Evolutionary conservation across 2,888 invertebrate genomes (phyloP), one percentile per base, ranked within the genome.

Genomic region (Ectemnius continuus): DNA sequence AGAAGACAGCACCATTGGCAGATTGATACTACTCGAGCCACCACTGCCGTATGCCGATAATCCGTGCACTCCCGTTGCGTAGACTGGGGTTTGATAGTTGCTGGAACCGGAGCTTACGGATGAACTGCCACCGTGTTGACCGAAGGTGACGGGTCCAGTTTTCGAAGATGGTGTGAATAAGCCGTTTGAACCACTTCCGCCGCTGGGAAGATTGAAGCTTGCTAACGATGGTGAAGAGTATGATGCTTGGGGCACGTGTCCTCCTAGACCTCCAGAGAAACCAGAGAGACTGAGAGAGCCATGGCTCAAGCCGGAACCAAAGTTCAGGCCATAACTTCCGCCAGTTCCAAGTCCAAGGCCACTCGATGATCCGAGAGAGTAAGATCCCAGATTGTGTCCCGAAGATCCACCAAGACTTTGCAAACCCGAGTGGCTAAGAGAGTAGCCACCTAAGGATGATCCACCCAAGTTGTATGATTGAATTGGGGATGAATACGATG

Each of bases 101-200:
- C 59, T 63, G 4, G 82, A 71, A 1, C 63, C 57, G 8, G 77
- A 67, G 20, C 60, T 48, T 16, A 52, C 23, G 14, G n/a, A 36
- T 1, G 67, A 61, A 1, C 73, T 64, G 16, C 86, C 84, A 3
- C 79, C 83, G 6, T 85, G 79, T 26, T 64, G 13, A 13, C 85
- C 85, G 26, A 91, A 90, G 0, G 90, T 90, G 3, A 91, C 88
- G 0, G 91, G 91, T 6, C 90, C 90, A 0, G 81, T 89, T 64
- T 89, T 91, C 13, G 79, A 78, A 0, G 85, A 36, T 0, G 85
- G 70, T 0, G 73, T 23, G 61, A 88, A 81, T 2, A 87, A 61
- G 2, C 79, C 81, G 26, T 58, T 59, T 14, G 62, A 23, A 16
- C 81, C 70, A 0, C 75, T 68, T 46, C 76, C 78, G 6, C 80